Base-by-base conservation (phyloP, 2,888 invertebrate species). In the Actias luna region DNA sequence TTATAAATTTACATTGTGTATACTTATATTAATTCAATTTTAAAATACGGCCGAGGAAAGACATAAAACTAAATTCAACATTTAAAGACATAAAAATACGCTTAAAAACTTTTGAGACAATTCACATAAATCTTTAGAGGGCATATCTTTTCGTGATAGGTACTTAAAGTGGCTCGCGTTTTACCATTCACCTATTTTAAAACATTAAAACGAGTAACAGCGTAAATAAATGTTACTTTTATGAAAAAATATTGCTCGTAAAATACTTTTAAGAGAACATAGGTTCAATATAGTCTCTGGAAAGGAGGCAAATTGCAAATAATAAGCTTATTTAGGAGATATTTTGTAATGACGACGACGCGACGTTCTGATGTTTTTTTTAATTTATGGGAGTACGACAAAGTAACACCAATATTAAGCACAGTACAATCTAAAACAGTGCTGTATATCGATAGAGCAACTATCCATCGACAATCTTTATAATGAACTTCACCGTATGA, bases 31-130 rank as follows among this genome's bases (percentile, higher is more conserved):
- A 58, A 62, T 46, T 58, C 46, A 36, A 62, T 59, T 35, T 62
- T 59, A 66, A 73, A 69, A 65, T 64, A 58, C 66, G 67, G 55
- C 63, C 63, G 67, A 68, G 63, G 68, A 68, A 69, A 67, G 65
- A 60, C 36, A 69, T 73, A 65, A 72, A 76, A 72, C 69, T 70
- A 72, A 77, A 74, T 74, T 74, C 69, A 72, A 74, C 74, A 69
- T 70, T 63, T 62, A 65, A 60, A 68, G 57, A 71, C 71, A 73
- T 75, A 77, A 79, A 78, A 79, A 73, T 63, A 69, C 67, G 67
- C 69, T 75, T 75, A 75, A 77, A 50, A 50, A 67, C 64, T 69
- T 67, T 63, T 63, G 65, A 65, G 59, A 61, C 50, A 50, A 58
- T 60, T 57, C 63, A 22, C 63, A 69, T 69, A 78, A 78, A 71